These are phyloP conservation scores for Hololepta plana DNA, from an alignment of 2,888 invertebrate species.

Conservation along the genomic window DNA sequence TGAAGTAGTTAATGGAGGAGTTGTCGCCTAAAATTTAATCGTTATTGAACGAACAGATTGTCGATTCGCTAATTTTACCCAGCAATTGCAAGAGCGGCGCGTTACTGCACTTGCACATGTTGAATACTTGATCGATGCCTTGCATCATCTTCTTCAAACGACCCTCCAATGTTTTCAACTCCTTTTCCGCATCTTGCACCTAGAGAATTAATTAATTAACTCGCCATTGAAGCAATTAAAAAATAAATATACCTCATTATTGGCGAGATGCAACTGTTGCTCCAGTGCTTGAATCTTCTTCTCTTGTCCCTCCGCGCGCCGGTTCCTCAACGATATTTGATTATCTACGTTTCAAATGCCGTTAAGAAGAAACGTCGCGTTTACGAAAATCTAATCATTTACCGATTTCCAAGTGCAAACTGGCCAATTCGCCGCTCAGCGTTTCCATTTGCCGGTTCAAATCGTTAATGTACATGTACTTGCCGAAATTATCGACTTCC, in stretches of 20 bases:
- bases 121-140: conserved; percentile 34
- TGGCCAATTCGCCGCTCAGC: conserved; percentile 46
- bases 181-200: conserved; percentile 20
- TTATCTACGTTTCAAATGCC: neutral
- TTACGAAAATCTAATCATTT: conserved; percentile 9
- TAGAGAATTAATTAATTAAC: conserved; percentile 16
- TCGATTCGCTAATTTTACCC: conserved; percentile 1
- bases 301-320: neutral
- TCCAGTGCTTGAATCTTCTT: neutral
- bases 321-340: neutral
- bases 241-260: too few relatives aligned
- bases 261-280: too few relatives aligned
- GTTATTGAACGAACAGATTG: neutral
- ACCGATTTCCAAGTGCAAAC: conserved; percentile 46
- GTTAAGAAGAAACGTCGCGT: too few relatives aligned
- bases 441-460: conserved; percentile 68
- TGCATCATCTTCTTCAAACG: conserved; percentile 20
- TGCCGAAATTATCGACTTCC: conserved; percentile 82
- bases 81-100: conserved; percentile 33
- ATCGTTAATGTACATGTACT: conserved; percentile 83
- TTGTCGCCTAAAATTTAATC: conserved; percentile 34
- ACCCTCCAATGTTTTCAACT: conserved; percentile 17
- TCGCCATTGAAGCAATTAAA: too few relatives aligned
- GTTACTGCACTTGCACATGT: conserved; percentile 49
- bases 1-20: conserved; percentile 52